These are phyloP conservation scores for Anoplius nigerrimus DNA, from an alignment of 2,888 invertebrate genomes.

Conservation along the genomic window DNA sequence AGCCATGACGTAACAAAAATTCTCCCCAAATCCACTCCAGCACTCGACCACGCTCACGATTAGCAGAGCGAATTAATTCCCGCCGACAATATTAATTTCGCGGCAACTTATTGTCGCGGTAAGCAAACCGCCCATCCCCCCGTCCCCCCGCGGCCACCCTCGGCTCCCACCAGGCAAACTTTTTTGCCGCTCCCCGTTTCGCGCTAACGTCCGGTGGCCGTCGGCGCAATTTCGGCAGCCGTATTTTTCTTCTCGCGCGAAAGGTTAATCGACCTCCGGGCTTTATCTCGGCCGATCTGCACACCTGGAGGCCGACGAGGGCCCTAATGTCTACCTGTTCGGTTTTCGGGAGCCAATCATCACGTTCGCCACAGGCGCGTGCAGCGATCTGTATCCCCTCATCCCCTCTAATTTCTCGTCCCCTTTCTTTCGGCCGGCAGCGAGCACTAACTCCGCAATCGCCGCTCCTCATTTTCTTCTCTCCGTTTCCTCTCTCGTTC, in stretches of 20 bases:
- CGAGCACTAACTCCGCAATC: neutral
- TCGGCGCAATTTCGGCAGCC: constrained; percentile 41
- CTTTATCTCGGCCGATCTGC: constrained; percentile 55
- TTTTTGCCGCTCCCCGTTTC: no score
- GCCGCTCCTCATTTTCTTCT: constrained; percentile 12
- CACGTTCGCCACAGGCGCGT: constrained; percentile 60
- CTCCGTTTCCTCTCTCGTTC: constrained; percentile 4
- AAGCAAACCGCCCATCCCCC: no score
- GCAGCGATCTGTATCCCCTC: constrained; percentile 46
- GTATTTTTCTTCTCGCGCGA: constrained; percentile 54
- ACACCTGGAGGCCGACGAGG: constrained; percentile 52
- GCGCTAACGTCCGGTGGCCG: neutral
- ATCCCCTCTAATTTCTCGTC: neutral
- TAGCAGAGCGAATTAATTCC: no score
- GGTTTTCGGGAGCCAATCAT: constrained; percentile 58
- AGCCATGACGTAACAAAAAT: no score
- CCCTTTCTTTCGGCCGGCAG: neutral
- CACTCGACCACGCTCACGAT: no score
- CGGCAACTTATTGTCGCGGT: no score
- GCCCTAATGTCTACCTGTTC: constrained; percentile 55
- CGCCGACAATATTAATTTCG: no score
- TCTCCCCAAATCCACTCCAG: no score
- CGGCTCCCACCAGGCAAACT: neutral
- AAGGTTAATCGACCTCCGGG: constrained; percentile 57
- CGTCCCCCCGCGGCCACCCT: neutral